These are phyloP conservation scores for Caenorhabditis becei DNA, from an alignment of 2,888 invertebrate species.

Conservation along the genomic window DNA sequence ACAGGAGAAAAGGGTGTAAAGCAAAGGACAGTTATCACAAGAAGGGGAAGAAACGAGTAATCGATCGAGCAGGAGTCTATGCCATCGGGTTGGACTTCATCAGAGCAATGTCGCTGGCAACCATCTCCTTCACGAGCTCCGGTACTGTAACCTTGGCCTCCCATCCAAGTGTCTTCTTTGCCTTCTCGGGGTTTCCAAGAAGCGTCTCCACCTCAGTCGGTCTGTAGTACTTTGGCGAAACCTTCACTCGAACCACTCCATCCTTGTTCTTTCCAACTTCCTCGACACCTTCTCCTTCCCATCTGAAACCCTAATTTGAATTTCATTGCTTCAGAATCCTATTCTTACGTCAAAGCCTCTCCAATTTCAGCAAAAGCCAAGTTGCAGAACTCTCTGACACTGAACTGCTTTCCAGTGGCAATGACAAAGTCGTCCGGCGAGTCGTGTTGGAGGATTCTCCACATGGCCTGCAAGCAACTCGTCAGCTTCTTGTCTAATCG, in stretches of 20 bases:
- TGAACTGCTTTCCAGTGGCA: constrained; percentile 95
- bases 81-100: constrained; percentile 94
- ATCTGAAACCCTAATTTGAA: constrained; percentile 83
- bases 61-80: background rate
- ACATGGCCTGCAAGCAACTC: constrained; percentile 91
- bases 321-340: constrained; percentile 18
- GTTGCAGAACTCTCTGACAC: constrained; percentile 96
- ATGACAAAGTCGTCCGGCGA: constrained; percentile 96
- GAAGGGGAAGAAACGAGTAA: background rate
- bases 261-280: constrained; percentile 90
- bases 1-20: background rate
- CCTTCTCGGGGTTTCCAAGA: constrained; percentile 95
- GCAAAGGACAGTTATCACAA: background rate
- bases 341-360: constrained; percentile 86
- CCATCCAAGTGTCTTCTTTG: constrained; percentile 92
- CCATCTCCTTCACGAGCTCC: constrained; percentile 94
- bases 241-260: constrained; percentile 88
- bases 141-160: constrained; percentile 88
- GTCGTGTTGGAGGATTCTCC: constrained; percentile 97
- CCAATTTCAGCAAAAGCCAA: constrained; percentile 91
- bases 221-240: constrained; percentile 92
- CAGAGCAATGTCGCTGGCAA: constrained; percentile 91
- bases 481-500: too few species aligned
- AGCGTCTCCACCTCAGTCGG: constrained; percentile 95
- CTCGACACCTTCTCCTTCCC: constrained; percentile 90